Percentiles rank a stretch among this genome's conserved stretches.
Conservation (phyloP, 2,888 invertebrate genomes). For the Griposia aprilina region DNA sequence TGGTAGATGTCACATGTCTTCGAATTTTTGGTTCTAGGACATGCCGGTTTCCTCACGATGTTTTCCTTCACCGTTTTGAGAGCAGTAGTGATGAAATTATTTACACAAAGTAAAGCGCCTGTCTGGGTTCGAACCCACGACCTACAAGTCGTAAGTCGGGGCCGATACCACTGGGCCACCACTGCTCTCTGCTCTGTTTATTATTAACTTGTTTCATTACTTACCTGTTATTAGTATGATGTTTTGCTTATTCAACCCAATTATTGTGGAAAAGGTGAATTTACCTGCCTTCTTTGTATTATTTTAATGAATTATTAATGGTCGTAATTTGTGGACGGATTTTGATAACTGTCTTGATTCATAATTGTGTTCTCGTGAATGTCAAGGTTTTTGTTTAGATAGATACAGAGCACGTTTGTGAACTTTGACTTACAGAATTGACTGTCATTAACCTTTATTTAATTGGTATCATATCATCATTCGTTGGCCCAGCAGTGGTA, state of each 20-base stretch:
- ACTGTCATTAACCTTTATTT: constrained; percentile 15
- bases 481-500: neutral
- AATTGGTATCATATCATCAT: neutral
- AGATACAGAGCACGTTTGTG: constrained; percentile 10
- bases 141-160: too few relatives aligned
- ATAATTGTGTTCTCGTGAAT: neutral
- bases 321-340: neutral
- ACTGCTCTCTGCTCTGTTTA: too few relatives aligned
- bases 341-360: neutral
- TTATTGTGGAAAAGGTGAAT: neutral
- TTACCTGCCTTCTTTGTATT: neutral
- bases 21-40: too few relatives aligned
- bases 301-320: too few relatives aligned
- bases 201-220: too few relatives aligned
- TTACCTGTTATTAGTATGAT: neutral
- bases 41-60: too few relatives aligned
- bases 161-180: too few relatives aligned
- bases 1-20: too few relatives aligned
- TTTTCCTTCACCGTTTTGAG: too few relatives aligned
- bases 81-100: too few relatives aligned
- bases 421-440: constrained; percentile 28
- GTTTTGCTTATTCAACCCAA: neutral
- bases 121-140: too few relatives aligned
- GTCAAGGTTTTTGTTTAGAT: constrained; percentile 23
- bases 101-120: too few relatives aligned